A percentile compares a stretch with the other conserved stretches of the same genome.
Conservation (phyloP, 2,797 vertebrate species). For the Phataginus tricuspis region DNA sequence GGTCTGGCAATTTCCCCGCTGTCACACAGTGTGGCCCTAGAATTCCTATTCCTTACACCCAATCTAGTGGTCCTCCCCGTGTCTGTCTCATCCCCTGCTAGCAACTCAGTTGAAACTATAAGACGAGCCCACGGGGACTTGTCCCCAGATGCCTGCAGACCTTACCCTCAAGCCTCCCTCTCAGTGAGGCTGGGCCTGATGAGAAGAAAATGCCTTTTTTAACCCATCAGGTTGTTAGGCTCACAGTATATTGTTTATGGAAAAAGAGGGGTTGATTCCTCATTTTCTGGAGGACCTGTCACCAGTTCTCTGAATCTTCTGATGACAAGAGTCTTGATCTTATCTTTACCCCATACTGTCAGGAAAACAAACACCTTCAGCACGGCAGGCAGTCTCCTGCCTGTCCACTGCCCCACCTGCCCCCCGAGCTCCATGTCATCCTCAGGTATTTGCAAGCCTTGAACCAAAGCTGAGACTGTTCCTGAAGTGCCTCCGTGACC, state of each 20-base stretch:
- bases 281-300: neutral
- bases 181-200: neutral
- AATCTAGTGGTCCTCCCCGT: rapidly evolving
- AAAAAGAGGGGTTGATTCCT: neutral
- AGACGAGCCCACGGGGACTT: neutral
- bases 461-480: neutral
- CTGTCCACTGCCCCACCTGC: no score
- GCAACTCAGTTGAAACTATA: neutral
- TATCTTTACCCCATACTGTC: neutral
- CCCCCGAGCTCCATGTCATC: neutral
- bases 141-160: neutral
- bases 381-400: rapidly evolving
- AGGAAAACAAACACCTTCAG: neutral
- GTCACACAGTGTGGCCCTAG: neutral
- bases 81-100: neutral
- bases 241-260: no score
- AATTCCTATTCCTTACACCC: neutral
- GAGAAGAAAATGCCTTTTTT: neutral
- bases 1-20: rapidly evolving
- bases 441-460: neutral
- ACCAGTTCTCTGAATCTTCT: neutral
- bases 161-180: no score
- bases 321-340: no score
- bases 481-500: rapidly evolving
- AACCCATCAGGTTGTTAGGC: no score